Base-by-base conservation (phyloP, 1,140 invertebrate species). In the Ips nitidus region DNA sequence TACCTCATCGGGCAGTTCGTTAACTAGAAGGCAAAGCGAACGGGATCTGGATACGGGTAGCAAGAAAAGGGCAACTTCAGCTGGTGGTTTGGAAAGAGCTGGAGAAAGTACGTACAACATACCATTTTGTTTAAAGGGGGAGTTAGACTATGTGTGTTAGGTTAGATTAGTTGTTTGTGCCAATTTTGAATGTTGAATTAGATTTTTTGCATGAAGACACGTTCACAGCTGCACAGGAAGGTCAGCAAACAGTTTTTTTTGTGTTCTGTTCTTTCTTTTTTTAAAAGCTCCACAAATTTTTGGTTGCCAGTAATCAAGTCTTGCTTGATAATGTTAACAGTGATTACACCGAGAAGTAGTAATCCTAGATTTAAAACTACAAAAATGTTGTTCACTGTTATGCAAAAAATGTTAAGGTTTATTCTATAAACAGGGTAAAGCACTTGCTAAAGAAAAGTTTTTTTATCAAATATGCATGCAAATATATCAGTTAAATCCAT, bases 1-100 rank as follows among this genome's bases (percentile, higher is more conserved):
- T 60, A 74, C 78, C n/a, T 77, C 74, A 63, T 86, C 87, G 57
- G 86, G 87, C 78, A 88, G 88, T 80, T 88, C 90, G 73, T 84
- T 94, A 73, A 91, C 91, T 61, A 89, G 91, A 82, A 86, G 91
- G 77, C 90, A 91, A 73, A 93, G 91, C 52, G 91, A 93, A 80
- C 84, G 92, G 52, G 92, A 94, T 77, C 83, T 93, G 64, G 86
- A 87, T 73, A 90, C 90, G 71, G 90, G 88, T 75, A 90, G 89
- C 79, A 94, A 92, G 80, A 94, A 94, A 84, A 86, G 90, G 75
- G 89, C 90, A 58, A 90, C 89, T 57, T 91, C 90, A 57, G 90
- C 90, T 43, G 86, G 88, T 67, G 88, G 88, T 41, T 84, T 91
- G 61, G 89, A 91, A 78, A 84, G 90, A 73, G 84, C 85, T 62